Conservation (phyloP, 1,140 invertebrate genomes). For the Hyposmocoma kahamanoa region DNA sequence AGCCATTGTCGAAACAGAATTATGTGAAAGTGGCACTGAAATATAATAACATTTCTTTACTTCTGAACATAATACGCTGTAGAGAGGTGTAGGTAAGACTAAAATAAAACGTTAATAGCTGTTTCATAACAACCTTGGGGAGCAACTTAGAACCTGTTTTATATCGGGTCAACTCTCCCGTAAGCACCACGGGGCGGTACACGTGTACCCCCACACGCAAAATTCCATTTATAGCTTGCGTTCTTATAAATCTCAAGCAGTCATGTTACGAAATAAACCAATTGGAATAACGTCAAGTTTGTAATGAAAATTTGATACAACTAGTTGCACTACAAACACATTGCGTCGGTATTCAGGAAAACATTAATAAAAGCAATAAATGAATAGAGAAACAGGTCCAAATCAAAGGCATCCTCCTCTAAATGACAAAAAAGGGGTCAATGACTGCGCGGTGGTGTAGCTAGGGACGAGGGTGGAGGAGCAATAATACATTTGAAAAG, state of each 20-base stretch:
- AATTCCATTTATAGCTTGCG: constrained; percentile 35
- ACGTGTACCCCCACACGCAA: constrained; percentile 47
- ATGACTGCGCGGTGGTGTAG: constrained; percentile 59
- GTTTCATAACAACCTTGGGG: constrained; percentile 36
- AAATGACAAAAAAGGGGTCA: constrained; percentile 57
- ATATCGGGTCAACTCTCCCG: constrained; percentile 29
- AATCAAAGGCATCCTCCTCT: constrained; percentile 41
- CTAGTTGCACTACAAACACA: neutral
- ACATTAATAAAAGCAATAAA: neutral
- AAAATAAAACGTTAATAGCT: constrained; percentile 20
- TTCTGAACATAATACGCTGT: too few species aligned
- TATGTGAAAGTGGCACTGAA: too few species aligned
- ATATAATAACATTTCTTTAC: too few species aligned
- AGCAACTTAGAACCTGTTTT: constrained; percentile 32
- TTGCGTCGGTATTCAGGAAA: neutral
- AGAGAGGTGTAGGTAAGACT: too few species aligned
- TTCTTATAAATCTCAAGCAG: constrained; percentile 15
- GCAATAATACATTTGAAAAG: constrained; percentile 57
- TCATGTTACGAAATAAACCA: neutral
- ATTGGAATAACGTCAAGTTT: neutral
- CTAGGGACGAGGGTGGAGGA: constrained; percentile 34
- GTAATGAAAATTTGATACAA: neutral
- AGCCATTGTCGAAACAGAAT: too few species aligned
- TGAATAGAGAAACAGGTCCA: constrained; percentile 48
- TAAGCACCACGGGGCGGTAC: constrained; percentile 23